Evolutionary conservation across 2,113 vertebrate species (phyloP).

Genomic region (Myxocyprinus asiaticus): DNA sequence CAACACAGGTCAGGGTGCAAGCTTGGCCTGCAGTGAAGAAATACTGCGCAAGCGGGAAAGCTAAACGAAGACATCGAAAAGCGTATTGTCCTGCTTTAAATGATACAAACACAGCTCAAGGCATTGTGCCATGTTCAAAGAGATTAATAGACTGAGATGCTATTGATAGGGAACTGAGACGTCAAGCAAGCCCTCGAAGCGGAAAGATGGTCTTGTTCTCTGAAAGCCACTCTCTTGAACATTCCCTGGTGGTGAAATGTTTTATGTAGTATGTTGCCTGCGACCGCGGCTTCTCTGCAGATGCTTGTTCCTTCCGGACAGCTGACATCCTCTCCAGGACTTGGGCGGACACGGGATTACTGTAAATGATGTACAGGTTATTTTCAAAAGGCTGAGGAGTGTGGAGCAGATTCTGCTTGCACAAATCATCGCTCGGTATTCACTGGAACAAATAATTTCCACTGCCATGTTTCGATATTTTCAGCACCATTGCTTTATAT

Average conservation of each 20-base stretch:
- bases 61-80: constrained; percentile 32
- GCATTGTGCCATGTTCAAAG: constrained; percentile 70
- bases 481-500: neutral
- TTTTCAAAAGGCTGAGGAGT: too few relatives aligned
- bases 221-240: constrained; percentile 31
- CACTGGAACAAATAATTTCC: constrained; percentile 14
- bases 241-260: constrained; percentile 30
- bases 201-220: constrained; percentile 54
- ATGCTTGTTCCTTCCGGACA: constrained; percentile 31
- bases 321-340: neutral
- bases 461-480: neutral
- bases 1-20: constrained; percentile 73
- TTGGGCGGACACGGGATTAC: constrained; percentile 36
- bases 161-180: constrained; percentile 62
- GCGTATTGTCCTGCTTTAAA: constrained; percentile 75
- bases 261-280: constrained; percentile 19
- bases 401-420: neutral
- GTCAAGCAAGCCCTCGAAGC: constrained; percentile 48
- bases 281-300: neutral
- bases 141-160: constrained; percentile 74
- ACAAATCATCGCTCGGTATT: constrained; percentile 15
- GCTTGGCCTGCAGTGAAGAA: constrained; percentile 71
- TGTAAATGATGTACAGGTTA: constrained; percentile 32
- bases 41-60: constrained; percentile 54
- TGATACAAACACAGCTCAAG: constrained; percentile 67